Conservation (phyloP, 2,888 invertebrate genomes). For the Hydriomena furcata region DNA sequence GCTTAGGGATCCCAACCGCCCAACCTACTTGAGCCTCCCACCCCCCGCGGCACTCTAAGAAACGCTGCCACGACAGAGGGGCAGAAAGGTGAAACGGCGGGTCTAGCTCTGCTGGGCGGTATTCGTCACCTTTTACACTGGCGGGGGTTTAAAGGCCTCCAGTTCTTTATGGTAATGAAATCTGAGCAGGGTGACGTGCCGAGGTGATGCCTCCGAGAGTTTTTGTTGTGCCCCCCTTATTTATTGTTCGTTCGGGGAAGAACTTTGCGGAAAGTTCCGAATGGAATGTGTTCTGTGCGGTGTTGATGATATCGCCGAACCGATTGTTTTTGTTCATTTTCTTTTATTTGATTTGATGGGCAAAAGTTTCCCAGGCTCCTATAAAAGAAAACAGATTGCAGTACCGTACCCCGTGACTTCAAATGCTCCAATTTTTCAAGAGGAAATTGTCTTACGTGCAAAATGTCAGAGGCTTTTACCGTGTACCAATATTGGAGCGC, state of each 20-base stretch:
- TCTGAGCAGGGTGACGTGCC: slow-evolving; percentile 83
- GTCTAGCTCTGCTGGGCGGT: slow-evolving; percentile 54
- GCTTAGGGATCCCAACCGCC: slow-evolving; percentile 65
- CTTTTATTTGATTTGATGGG: slow-evolving; percentile 49
- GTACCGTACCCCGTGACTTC: not conserved
- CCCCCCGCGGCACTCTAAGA: slow-evolving; percentile 42
- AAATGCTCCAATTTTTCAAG: slow-evolving; percentile 1
- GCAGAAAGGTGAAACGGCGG: slow-evolving; percentile 37
- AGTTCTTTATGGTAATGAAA: slow-evolving; percentile 84
- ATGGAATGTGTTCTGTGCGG: slow-evolving; percentile 72
- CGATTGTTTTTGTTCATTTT: slow-evolving; percentile 59
- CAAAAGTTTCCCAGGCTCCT: slow-evolving; percentile 18
- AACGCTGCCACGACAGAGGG: slow-evolving; percentile 30
- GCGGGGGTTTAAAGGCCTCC: slow-evolving; percentile 82
- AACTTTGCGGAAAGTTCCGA: slow-evolving; percentile 67
- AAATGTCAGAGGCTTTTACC: not conserved
- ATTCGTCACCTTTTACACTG: slow-evolving; percentile 81
- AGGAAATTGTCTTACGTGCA: not conserved
- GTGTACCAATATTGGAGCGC: slow-evolving; percentile 24
- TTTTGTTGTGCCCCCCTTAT: slow-evolving; percentile 80
- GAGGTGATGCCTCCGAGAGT: slow-evolving; percentile 80
- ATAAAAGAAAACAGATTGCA: slow-evolving; percentile 25
- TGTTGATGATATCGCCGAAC: slow-evolving; percentile 63
- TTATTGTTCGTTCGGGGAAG: slow-evolving; percentile 80
- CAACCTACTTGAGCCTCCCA: slow-evolving; percentile 44